A percentile compares a stretch with the other conserved stretches of the same genome.
These are phyloP conservation scores for Drosophila murphyi DNA, from an alignment of 1,140 invertebrate genomes.

Conservation along the genomic window DNA sequence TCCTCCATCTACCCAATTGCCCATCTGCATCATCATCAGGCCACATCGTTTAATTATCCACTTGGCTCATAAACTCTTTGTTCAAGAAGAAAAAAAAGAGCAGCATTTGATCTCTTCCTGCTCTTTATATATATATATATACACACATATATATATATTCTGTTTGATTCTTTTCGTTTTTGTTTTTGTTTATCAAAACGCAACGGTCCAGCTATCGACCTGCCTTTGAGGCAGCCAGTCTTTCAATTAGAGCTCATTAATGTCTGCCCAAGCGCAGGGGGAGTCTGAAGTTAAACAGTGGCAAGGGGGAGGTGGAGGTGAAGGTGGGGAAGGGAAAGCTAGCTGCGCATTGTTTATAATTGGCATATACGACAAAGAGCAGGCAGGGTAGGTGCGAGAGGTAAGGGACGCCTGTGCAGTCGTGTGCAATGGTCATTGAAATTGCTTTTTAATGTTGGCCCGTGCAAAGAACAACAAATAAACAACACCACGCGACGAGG, in stretches of 20 bases:
- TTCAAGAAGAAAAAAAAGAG: constrained; percentile 28
- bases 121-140: constrained; percentile 2
- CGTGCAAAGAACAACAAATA: constrained; percentile 46
- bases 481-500: constrained; percentile 31
- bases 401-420: constrained; percentile 42
- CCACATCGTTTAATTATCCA: constrained; percentile 66
- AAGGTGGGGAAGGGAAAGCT: not conserved
- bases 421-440: constrained; percentile 70
- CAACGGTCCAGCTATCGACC: constrained; percentile 43
- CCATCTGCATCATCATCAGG: constrained; percentile 20
- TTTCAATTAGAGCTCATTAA: constrained; percentile 72
- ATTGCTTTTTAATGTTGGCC: constrained; percentile 63
- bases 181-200: constrained; percentile 55
- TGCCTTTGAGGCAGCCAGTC: constrained; percentile 31
- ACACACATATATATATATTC: not conserved
- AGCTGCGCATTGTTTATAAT: constrained; percentile 63
- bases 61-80: constrained; percentile 54
- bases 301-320: not conserved
- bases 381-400: not conserved
- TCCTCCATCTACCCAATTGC: constrained; percentile 6
- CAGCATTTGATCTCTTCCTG: constrained; percentile 21
- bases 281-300: not conserved
- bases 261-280: constrained; percentile 25
- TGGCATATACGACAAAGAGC: constrained; percentile 35
- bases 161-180: constrained; percentile 14